These are phyloP conservation scores for Heterotilapia buettikoferi DNA, from an alignment of 2,113 vertebrate species.

Conservation along the genomic window DNA sequence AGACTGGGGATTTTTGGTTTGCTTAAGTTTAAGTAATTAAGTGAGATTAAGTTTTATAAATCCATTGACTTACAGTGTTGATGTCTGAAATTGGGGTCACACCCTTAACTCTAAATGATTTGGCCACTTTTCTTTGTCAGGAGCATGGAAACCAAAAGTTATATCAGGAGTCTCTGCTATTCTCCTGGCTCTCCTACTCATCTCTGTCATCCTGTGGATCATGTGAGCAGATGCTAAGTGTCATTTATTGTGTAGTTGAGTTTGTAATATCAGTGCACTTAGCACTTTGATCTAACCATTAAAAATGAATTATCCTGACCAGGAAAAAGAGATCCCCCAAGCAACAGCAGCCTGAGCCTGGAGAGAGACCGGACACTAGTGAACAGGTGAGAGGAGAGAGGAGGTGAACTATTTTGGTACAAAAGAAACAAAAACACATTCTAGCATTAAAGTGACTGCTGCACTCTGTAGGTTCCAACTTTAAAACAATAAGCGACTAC, in stretches of 20 bases:
- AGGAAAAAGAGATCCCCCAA: neutral
- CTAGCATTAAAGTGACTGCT: neutral
- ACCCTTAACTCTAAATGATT: neutral
- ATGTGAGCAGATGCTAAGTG: neutral
- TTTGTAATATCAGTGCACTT: neutral
- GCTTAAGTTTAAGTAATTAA: neutral
- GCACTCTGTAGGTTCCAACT: accelerated
- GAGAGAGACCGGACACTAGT: neutral
- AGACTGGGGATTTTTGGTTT: accelerated
- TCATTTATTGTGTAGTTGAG: neutral
- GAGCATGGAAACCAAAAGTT: neutral
- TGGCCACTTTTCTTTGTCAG: neutral
- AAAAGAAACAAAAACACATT: neutral
- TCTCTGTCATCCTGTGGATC: neutral
- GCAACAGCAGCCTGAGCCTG: neutral
- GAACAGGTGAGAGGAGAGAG: neutral
- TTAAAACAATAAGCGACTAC: neutral
- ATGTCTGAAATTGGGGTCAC: neutral
- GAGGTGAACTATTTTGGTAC: neutral
- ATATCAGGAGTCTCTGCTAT: neutral
- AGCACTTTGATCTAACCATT: neutral
- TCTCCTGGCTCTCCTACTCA: neutral
- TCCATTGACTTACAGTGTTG: neutral
- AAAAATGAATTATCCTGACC: neutral
- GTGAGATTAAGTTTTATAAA: neutral